These are phyloP conservation scores for Liasis olivaceus DNA, from an alignment of 2,797 vertebrate species.

Conservation along the genomic window DNA sequence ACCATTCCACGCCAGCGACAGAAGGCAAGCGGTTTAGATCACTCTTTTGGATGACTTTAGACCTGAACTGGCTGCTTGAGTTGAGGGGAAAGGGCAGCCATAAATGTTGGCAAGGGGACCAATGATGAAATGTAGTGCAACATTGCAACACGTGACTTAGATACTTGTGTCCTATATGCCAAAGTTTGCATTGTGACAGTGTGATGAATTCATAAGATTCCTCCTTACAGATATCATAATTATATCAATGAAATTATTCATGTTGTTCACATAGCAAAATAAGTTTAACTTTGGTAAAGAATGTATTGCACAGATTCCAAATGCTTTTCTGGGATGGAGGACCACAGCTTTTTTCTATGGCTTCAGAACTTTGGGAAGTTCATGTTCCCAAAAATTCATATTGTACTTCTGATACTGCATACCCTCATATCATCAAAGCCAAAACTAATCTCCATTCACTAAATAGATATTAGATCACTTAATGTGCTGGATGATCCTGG, in stretches of 20 bases:
- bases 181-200: too few relatives aligned
- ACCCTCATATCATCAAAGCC: constrained; percentile 11
- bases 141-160: too few relatives aligned
- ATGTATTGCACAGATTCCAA: too few relatives aligned
- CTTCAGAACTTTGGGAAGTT: neutral
- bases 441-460: neutral
- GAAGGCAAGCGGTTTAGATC: neutral
- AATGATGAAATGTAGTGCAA: too few relatives aligned
- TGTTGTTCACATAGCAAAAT: neutral
- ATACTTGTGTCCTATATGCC: too few relatives aligned
- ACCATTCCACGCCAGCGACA: neutral
- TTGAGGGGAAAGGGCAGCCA: too few relatives aligned
- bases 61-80: neutral
- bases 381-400: neutral
- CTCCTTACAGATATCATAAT: too few relatives aligned
- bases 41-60: neutral
- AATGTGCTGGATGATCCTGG: neutral
- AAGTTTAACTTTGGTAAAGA: neutral
- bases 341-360: neutral
- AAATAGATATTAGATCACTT: neutral
- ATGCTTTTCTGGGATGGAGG: too few relatives aligned
- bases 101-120: too few relatives aligned
- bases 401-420: neutral
- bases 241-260: neutral
- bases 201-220: too few relatives aligned